Evolutionary conservation across 1,140 invertebrate species (phyloP).

Genomic region (Drosophila chauvacae): DNA sequence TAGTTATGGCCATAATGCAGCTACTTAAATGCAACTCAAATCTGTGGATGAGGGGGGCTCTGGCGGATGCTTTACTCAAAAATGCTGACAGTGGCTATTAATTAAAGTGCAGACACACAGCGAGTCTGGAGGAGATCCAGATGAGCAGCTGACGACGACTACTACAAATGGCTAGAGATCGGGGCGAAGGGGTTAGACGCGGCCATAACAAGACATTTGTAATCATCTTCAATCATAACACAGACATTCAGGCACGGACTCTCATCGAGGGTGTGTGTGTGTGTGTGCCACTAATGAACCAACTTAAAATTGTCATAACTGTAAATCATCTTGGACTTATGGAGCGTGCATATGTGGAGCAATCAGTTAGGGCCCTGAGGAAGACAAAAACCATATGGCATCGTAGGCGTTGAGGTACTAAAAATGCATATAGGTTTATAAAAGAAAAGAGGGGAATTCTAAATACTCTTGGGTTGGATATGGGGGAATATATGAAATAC

Average conservation of each 20-base stretch:
- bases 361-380: constrained; percentile 46
- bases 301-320: constrained; percentile 82
- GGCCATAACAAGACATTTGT: constrained; percentile 79
- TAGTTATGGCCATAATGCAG: constrained; percentile 59
- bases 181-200: constrained; percentile 23
- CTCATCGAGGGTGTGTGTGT: constrained; percentile 7
- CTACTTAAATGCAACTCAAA: constrained; percentile 58
- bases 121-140: constrained; percentile 46
- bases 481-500: background rate
- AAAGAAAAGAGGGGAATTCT: background rate
- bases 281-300: constrained; percentile 69
- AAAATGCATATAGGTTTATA: background rate
- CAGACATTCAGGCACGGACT: constrained; percentile 55
- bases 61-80: constrained; percentile 70
- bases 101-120: constrained; percentile 65
- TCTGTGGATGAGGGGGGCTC: background rate
- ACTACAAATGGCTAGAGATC: constrained; percentile 38
- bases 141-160: constrained; percentile 43
- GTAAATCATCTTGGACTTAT: constrained; percentile 74
- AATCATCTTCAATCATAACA: constrained; percentile 80
- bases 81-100: constrained; percentile 78
- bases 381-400: constrained; percentile 3
- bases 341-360: constrained; percentile 73
- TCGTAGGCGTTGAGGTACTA: constrained; percentile 29
- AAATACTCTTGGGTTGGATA: background rate